Conservation (phyloP, 2,113 vertebrate genomes). For the Ciconia stormi region DNA sequence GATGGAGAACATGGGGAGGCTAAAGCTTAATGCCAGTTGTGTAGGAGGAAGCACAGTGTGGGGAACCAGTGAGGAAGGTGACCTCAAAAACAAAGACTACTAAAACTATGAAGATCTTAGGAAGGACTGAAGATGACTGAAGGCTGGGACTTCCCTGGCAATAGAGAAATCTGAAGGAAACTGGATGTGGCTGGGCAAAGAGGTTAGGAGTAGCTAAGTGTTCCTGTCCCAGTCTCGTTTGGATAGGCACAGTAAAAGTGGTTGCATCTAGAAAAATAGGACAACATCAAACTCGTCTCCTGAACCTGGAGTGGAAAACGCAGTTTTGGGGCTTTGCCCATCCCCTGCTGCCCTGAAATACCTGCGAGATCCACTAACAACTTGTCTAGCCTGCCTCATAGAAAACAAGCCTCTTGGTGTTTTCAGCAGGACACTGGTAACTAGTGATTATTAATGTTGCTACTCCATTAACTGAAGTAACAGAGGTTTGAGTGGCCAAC, state of each 20-base stretch:
- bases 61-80: background rate
- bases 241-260: background rate
- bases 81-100: background rate
- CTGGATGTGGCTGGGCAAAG: background rate
- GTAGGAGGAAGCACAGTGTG: background rate
- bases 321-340: background rate
- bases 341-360: background rate
- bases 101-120: background rate
- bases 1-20: background rate
- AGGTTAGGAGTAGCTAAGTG: background rate
- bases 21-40: background rate
- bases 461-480: background rate
- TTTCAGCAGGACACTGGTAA: background rate
- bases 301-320: background rate
- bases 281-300: background rate
- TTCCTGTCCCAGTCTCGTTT: accelerated
- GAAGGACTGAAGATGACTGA: background rate
- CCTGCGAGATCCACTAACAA: background rate
- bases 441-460: background rate
- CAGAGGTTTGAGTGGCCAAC: background rate
- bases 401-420: background rate
- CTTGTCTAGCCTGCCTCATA: background rate
- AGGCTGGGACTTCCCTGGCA: background rate
- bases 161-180: background rate
- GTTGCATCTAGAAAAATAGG: background rate